These are phyloP conservation scores for Lithosia quadra DNA, from an alignment of 2,888 invertebrate species.

Conservation along the genomic window DNA sequence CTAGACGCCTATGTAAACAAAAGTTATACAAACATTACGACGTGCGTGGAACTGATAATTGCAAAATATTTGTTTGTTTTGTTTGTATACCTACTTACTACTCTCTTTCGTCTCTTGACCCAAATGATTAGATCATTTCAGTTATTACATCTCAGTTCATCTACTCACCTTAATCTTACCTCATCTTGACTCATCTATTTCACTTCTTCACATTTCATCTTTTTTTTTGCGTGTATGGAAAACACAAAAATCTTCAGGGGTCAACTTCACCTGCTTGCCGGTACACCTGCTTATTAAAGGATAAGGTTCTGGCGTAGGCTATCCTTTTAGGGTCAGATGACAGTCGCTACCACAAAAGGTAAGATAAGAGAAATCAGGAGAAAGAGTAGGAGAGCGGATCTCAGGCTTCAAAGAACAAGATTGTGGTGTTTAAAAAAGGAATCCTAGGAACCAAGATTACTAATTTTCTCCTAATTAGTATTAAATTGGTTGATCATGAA, in stretches of 20 bases:
- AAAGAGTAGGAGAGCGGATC: no score
- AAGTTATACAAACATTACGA: slow-evolving; percentile 7
- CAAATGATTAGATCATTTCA: background rate
- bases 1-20: slow-evolving; percentile 14
- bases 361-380: no score
- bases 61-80: background rate
- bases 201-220: background rate
- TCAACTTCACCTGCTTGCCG: no score
- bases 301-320: no score
- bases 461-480: background rate
- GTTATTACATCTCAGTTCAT: background rate
- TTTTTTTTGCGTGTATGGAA: background rate
- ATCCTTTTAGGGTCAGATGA: no score
- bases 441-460: background rate
- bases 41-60: background rate
- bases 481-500: background rate
- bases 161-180: background rate
- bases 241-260: no score
- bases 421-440: no score
- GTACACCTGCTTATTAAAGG: no score
- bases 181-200: background rate
- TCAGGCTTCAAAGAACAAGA: no score
- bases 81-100: no score
- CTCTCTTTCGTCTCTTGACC: background rate
- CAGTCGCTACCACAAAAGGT: no score